Conservation (phyloP, 2,113 vertebrate genomes). For the Eurystomus gularis region DNA sequence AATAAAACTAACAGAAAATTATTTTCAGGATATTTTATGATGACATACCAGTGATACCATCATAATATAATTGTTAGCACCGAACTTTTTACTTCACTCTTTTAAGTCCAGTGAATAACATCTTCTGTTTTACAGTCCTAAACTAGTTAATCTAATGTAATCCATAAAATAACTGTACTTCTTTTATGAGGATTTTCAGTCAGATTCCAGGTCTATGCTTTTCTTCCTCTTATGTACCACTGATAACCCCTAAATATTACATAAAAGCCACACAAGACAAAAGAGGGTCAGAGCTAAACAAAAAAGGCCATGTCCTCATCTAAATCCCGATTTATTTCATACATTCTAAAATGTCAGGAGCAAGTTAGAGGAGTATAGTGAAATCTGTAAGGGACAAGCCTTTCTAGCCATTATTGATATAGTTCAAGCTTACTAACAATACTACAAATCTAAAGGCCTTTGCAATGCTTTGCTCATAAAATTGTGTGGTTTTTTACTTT, state of each 20-base stretch:
- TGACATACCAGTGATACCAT: background rate
- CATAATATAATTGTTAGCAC: background rate
- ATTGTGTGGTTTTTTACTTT: background rate
- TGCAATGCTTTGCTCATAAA: background rate
- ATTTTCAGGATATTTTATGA: background rate
- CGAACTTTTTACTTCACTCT: background rate
- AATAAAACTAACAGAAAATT: background rate
- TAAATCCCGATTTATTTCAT: background rate
- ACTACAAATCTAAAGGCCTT: background rate
- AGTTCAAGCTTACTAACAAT: background rate
- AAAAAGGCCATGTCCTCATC: background rate
- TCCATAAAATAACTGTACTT: slow-evolving; percentile 19
- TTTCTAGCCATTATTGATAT: background rate
- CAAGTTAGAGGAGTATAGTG: background rate
- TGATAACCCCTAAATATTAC: background rate
- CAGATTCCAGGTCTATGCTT: background rate
- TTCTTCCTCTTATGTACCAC: background rate
- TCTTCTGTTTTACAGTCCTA: slow-evolving; percentile 15
- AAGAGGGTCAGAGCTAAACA: background rate
- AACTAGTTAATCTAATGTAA: background rate
- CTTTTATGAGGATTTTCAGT: slow-evolving; percentile 18
- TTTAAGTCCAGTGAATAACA: background rate
- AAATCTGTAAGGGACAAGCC: background rate
- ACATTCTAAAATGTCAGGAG: background rate
- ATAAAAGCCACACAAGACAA: background rate